These are phyloP conservation scores for Tetranychus cinnabarinus DNA, from an alignment of 1,140 invertebrate genomes.

Conservation along the genomic window DNA sequence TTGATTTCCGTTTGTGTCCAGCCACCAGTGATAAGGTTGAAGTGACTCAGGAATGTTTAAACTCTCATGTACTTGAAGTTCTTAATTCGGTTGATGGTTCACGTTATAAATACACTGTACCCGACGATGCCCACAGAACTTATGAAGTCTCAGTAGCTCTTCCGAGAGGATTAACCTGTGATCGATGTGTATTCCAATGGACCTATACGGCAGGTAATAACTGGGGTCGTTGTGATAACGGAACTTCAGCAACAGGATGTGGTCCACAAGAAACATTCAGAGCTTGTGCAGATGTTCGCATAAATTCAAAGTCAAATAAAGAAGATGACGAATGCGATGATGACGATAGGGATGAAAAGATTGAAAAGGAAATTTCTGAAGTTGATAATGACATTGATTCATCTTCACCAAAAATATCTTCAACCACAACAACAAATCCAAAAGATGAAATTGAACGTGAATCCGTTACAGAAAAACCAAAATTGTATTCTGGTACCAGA, in stretches of 20 bases:
- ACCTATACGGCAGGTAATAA: slow-evolving; percentile 52
- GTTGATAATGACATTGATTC: too few species aligned
- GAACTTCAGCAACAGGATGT: slow-evolving; percentile 42
- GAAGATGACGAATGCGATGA: too few species aligned
- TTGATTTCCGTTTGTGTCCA: slow-evolving; percentile 56
- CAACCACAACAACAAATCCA: too few species aligned
- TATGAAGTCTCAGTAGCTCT: slow-evolving; percentile 10
- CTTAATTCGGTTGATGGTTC: background rate
- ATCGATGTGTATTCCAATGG: slow-evolving; percentile 71
- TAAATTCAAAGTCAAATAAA: too few species aligned
- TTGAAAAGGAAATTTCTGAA: too few species aligned
- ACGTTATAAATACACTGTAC: background rate
- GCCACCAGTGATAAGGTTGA: slow-evolving; percentile 50
- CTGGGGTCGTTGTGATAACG: slow-evolving; percentile 26
- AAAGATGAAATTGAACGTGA: too few species aligned
- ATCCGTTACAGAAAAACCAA: too few species aligned
- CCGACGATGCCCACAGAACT: background rate
- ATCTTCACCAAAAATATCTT: too few species aligned
- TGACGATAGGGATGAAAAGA: too few species aligned
- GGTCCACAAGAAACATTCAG: slow-evolving; percentile 67
- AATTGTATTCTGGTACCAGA: too few species aligned
- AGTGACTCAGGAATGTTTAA: slow-evolving; percentile 54
- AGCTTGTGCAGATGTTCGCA: slow-evolving; percentile 47
- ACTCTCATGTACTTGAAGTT: slow-evolving; percentile 39
- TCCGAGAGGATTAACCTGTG: slow-evolving; percentile 36